Conservation (phyloP, 2,888 invertebrate genomes). For the Galerucella calmariensis region DNA sequence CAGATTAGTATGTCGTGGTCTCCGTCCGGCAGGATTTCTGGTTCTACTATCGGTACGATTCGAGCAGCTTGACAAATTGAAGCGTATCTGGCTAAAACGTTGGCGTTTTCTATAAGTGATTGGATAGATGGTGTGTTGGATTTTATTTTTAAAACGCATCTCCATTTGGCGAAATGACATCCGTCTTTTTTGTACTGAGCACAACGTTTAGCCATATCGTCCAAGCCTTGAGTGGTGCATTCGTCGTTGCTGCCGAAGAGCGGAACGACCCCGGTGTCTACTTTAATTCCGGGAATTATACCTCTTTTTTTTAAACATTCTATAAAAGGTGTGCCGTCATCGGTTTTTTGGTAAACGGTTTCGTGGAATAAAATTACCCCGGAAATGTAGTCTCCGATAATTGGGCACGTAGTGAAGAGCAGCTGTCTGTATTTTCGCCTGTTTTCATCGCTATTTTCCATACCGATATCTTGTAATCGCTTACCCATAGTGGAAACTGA, state of each 20-base stretch:
- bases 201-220: slow-evolving; percentile 92
- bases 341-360: slow-evolving; percentile 96
- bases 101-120: slow-evolving; percentile 93
- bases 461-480: slow-evolving; percentile 85
- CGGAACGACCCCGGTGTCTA: slow-evolving; percentile 96
- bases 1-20: slow-evolving; percentile 93
- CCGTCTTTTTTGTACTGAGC: slow-evolving; percentile 91
- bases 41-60: slow-evolving; percentile 99
- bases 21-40: slow-evolving; percentile 98
- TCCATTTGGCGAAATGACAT: slow-evolving; percentile 98
- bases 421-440: slow-evolving; percentile 74
- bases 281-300: slow-evolving; percentile 97
- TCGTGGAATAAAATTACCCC: slow-evolving; percentile 99
- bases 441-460: slow-evolving; percentile 94
- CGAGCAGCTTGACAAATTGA: slow-evolving; percentile 96
- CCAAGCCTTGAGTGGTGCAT: slow-evolving; percentile 97
- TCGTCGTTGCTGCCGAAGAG: slow-evolving; percentile 94
- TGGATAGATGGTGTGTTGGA: slow-evolving; percentile 91
- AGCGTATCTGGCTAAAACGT: slow-evolving; percentile 96
- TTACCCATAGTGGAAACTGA: slow-evolving; percentile 93
- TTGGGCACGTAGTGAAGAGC: slow-evolving; percentile 82
- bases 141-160: slow-evolving; percentile 94
- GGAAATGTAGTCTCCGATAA: slow-evolving; percentile 80
- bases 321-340: slow-evolving; percentile 86
- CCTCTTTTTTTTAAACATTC: slow-evolving; percentile 86